Evolutionary conservation across 1,140 invertebrate genomes (phyloP), one percentile per base, ranked within the genome.

Genomic region (Prorops nasuta): DNA sequence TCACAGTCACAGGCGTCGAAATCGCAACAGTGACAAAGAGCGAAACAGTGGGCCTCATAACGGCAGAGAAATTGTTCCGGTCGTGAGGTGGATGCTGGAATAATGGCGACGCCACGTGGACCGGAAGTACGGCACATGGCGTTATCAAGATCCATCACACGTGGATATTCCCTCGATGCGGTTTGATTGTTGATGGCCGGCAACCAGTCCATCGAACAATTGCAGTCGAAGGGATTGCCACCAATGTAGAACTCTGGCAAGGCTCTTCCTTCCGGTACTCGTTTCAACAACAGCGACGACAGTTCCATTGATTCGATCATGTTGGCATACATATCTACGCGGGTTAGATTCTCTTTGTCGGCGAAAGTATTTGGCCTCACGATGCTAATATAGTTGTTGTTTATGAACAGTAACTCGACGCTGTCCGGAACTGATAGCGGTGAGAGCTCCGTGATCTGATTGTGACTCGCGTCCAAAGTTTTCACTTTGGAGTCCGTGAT

Each of bases 1-100:
- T 94, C 91, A 75, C 93, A 96, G 73, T 96, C 93, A 73, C 93
- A 96, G 38, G 91, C 92, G 69, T 95, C 92, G 69, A 93, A 95
- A 61, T 96, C 92, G 68, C 93, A 96, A 75, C 93, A 96, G 62
- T 93, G 91, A 67, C 93, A 96, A 37, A 94, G 76, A 14, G 92
- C 88, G 74, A 95, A 95, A 78, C 93, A 96, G 74, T 96, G 93
- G 24, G 90, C 90, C 60, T 91, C 87, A 77, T 96, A 96, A 44
- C 85, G 85, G 71, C 93, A 96, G 55, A 96, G 80, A 75, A 95
- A 96, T 63, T 94, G 88, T 60, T 88, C 85, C 1, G 88, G 80
- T 51, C 85, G 84, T 0, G 81, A 77, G 37, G 84, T 70, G 1
- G 80, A 77, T 16, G 83, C 86, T 51, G 88, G 72, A 1, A 88